Base-by-base conservation (phyloP, 2,113 vertebrate genomes). In the Daboia siamensis region DNA sequence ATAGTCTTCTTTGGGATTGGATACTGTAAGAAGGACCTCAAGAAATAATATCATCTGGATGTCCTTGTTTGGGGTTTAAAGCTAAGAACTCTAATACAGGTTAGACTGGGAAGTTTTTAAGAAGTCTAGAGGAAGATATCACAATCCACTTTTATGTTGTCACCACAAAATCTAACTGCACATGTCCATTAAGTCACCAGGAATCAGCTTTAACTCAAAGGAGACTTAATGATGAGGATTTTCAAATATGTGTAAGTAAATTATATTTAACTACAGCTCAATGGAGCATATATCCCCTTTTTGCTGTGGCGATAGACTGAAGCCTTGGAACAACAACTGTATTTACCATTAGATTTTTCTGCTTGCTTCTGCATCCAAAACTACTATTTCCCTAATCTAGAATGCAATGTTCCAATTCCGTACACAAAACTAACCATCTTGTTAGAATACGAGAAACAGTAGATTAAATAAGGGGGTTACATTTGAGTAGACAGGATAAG, bases 331-430 rank as follows among this genome's bases (percentile, higher is more conserved):
- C 5, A n/a, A 80, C 90, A 95, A 93, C 93, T 95, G 69, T 17
- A 0, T 80, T 61, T 61, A 86, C 94, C 44, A 0, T 12, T 26
- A 61, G 13, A 89, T 29, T 44, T 46, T 95, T 96, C 96, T 95
- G 69, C 94, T 92, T 46, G 86, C 59, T 93, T 94, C 93, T 93
- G 23, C 15, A 7, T 13, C n/a, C 54, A 7, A 33, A 88, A 44
- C 33, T 56, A 88, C 20, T 56, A 55, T 20, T 33, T 51, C 33
- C 87, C 54, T 39, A 23, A 29, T 88, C 7, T 55, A 44, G 54
- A 88, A 57, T 12, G n/a, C 54, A 9, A 12, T 56, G 52, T 39
- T 17, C n/a, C 11, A 86, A 46, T 85, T 85, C 21, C 80, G 46
- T 1, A 44, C 80, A 44, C 39, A 46, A 85, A 85, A 20, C 64